A percentile compares a stretch with the other conserved stretches of the same genome.
Evolutionary conservation across 2,797 vertebrate species (phyloP).

Genomic region (Peromyscus eremicus): DNA sequence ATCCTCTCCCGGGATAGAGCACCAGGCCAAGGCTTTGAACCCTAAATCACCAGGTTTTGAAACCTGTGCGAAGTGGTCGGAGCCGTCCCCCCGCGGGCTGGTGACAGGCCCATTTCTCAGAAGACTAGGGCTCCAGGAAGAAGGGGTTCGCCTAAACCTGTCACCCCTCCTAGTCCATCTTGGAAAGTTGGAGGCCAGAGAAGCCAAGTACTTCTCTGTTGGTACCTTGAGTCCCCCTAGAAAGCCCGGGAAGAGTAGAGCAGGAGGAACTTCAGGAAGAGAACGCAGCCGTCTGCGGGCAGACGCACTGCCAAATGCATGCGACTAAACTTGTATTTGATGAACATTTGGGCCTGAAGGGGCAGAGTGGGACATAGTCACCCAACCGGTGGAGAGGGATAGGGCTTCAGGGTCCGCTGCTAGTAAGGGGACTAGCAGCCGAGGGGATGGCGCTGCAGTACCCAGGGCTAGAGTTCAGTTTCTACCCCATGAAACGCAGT

Average conservation of each 20-base stretch:
- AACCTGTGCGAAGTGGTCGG: neutral
- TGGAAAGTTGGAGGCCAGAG: neutral
- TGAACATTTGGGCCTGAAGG: neutral
- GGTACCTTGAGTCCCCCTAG: neutral
- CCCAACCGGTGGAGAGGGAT: neutral
- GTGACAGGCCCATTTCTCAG: slow-evolving; percentile 19
- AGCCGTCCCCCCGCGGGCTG: neutral
- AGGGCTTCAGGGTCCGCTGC: neutral
- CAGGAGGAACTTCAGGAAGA: neutral
- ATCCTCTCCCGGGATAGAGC: neutral
- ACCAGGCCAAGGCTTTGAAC: neutral
- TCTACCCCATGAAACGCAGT: neutral
- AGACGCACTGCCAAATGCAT: neutral
- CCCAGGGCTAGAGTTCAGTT: neutral
- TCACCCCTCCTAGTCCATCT: neutral
- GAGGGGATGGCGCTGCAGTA: neutral
- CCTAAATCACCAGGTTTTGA: neutral
- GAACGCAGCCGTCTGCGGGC: neutral
- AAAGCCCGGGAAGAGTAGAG: neutral
- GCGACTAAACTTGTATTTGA: neutral
- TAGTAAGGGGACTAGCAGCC: neutral
- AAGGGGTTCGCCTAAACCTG: neutral
- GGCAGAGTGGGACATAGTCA: neutral
- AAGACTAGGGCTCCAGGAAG: neutral
- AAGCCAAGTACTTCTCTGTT: neutral